Evolutionary conservation across 2,113 vertebrate genomes (phyloP), one percentile per base, ranked within the genome.

Genomic region (Isurus oxyrinchus): DNA sequence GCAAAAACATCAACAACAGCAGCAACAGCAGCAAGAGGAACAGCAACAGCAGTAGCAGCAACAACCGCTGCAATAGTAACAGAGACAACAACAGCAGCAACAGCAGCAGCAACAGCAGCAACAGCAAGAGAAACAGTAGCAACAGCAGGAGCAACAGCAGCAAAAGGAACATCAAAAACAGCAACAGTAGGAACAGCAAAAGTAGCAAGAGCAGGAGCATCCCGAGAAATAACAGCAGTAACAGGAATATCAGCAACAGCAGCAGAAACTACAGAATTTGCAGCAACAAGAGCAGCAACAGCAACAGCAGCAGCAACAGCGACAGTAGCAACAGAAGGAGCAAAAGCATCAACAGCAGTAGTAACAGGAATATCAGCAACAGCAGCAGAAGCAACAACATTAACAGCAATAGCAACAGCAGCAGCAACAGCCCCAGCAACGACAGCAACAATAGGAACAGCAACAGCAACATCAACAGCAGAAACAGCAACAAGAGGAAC

Each of bases 331-430:
- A 40, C 4, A 94, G 59, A 4, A 11, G 90, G 13, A n/a, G 13
- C 27, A 27, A 6, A 0, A 94, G 91, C 7, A 31, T 14, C 4
- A 49, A 27, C 31, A 49, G 44, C 0, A n/a, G 40, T 40, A 49
- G 35, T 1, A 44, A 16, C 5, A 53, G 40, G 0, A 0, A 27
- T 5, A 44, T 0, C 91, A 55, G 91, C 13, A 8, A 14, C 2
- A 13, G 61, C 0, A 14, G 61, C 61, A 61, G 97, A 0, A 94
- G 96, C 97, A 97, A 25, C 8, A 76, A 3, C 72, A 76, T 0
- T n/a, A n/a, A n/a, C 25, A 76, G 31, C 14, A 31, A 2, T 25
- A 76, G 31, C 5, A 0, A 5, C 72, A 76, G 21, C 72, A 76
- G 23, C 72, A 76, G 5, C 14, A n/a, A n/a, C n/a, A n/a, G n/a